Evolutionary conservation across 2,888 invertebrate species (phyloP).

Genomic region (Hirtodrosophila duncani): DNA sequence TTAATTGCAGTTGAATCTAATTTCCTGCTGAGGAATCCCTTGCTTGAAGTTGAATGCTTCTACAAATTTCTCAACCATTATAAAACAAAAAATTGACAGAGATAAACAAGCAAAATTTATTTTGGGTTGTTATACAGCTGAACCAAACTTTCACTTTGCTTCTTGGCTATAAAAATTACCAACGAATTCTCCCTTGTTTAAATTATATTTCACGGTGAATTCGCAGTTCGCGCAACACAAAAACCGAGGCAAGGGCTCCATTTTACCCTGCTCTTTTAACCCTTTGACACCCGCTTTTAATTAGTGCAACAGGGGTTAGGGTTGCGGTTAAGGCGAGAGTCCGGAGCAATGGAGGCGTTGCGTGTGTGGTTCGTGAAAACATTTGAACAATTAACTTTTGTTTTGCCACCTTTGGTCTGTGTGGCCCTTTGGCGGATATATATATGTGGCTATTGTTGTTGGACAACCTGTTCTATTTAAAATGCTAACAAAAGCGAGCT

Average conservation of each 20-base stretch:
- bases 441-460: conserved; percentile 30
- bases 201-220: conserved; percentile 25
- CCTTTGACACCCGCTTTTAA: conserved; percentile 14
- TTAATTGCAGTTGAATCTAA: conserved; percentile 34
- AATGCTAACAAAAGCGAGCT: conserved; percentile 11
- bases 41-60: conserved; percentile 14
- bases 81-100: conserved; percentile 16
- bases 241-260: not conserved
- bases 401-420: conserved; percentile 50
- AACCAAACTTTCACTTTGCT: not conserved
- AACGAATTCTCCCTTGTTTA: conserved; percentile 21
- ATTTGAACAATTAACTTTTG: conserved; percentile 53
- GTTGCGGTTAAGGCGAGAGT: not conserved
- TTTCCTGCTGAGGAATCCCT: conserved; percentile 24
- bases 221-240: conserved; percentile 22
- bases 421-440: conserved; percentile 20
- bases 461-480: conserved; percentile 32
- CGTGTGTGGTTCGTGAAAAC: conserved; percentile 43
- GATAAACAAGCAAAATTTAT: not conserved
- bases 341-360: conserved; percentile 5
- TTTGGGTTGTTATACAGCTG: not conserved
- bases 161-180: conserved; percentile 16
- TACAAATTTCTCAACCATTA: conserved; percentile 21
- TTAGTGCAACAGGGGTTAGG: conserved; percentile 26
- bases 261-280: not conserved